Percentiles rank a stretch among this genome's conserved stretches.
phyloP scores from a whole-genome alignment of 2,113 vertebrate genomes.

The Paraplagusia blochii region DNA sequence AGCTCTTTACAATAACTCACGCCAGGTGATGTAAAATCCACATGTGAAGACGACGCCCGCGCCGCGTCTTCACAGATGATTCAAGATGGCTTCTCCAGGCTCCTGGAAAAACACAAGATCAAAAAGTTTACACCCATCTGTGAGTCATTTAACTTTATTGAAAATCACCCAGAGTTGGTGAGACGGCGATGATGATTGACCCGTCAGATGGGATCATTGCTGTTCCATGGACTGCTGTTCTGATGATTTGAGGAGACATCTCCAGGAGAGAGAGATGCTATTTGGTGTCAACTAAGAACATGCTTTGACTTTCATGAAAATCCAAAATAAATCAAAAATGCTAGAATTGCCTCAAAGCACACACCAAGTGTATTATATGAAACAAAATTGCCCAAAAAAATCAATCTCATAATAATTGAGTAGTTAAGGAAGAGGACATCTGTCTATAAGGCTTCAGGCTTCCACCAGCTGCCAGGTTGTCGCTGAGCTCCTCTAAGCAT shows the following conservation, averaged over 20 bases:
- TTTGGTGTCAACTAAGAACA: slow-evolving; percentile 24
- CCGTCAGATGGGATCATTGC: slow-evolving; percentile 39
- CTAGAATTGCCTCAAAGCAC: no score
- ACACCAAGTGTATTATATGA: no score
- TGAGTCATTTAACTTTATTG: slow-evolving; percentile 53
- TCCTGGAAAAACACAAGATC: slow-evolving; percentile 42
- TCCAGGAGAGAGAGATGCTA: slow-evolving; percentile 6
- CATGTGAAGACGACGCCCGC: slow-evolving; percentile 29
- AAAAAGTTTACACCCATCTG: slow-evolving; percentile 65
- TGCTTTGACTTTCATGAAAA: slow-evolving; percentile 18
- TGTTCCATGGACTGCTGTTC: slow-evolving; percentile 27
- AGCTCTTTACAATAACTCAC: slow-evolving; percentile 39
- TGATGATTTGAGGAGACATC: slow-evolving; percentile 23
- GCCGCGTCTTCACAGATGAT: slow-evolving; percentile 13
- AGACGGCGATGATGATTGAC: slow-evolving; percentile 44
- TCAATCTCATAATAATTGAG: no score
- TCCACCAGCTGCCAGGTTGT: no score
- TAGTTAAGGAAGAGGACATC: no score
- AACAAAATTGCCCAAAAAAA: no score
- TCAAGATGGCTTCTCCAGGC: slow-evolving; percentile 23
- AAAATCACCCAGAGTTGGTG: slow-evolving; percentile 44
- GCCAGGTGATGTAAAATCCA: slow-evolving; percentile 29
- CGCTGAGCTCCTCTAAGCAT: no score
- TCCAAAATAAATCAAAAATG: no score
- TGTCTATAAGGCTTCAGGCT: no score